Conservation (phyloP, 37 sponge, comb jelly and placozoan genomes). For the Aplysina aerophoba region DNA sequence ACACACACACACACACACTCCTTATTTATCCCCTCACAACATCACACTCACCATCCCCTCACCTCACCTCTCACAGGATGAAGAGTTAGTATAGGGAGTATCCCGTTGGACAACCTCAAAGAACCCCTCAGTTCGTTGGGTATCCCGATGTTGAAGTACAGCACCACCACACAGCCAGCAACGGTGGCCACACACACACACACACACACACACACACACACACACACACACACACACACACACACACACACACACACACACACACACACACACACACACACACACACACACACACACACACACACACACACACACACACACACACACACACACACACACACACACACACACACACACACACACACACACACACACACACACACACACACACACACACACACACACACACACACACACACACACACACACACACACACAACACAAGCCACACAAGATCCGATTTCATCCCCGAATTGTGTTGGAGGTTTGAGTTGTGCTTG, state of each 20-base stretch:
- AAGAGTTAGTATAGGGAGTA: too few relatives aligned
- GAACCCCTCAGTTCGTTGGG: too few relatives aligned
- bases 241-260: not conserved
- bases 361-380: conserved; percentile 30
- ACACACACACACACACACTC: too few relatives aligned
- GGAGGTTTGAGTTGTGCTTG: too few relatives aligned
- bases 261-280: conserved; percentile 6
- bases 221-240: conserved; percentile 4
- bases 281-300: not conserved
- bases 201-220: conserved; percentile 23
- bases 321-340: not conserved
- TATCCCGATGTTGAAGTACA: too few relatives aligned
- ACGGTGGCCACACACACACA: not conserved
- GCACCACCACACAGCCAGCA: too few relatives aligned
- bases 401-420: conserved; percentile 36
- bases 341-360: conserved; percentile 12
- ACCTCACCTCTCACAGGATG: too few relatives aligned
- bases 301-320: conserved; percentile 17
- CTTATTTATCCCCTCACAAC: too few relatives aligned
- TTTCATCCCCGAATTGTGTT: too few relatives aligned
- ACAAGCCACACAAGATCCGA: conserved; percentile 8
- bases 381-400: conserved; percentile 46
- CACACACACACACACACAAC: conserved; percentile 27
- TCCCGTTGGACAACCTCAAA: too few relatives aligned
- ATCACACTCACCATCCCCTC: too few relatives aligned